These are phyloP conservation scores for Neoscelio sp. DNA, from an alignment of 2,888 invertebrate species.

Conservation along the genomic window DNA sequence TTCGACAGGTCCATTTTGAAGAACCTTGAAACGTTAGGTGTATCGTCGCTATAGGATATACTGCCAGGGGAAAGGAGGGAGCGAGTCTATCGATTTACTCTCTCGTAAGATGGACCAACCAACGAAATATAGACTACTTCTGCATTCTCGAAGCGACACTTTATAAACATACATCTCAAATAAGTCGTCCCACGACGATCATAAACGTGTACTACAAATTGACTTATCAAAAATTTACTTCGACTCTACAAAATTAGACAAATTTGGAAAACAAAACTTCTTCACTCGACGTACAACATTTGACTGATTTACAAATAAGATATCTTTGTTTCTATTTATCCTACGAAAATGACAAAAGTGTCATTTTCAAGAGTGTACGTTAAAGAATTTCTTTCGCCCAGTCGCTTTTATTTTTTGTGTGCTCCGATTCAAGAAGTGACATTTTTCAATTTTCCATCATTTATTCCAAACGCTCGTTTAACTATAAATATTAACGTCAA, in stretches of 20 bases:
- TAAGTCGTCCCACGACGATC: constrained; percentile 21
- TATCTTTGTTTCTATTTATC: too few species aligned
- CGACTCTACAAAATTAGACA: constrained; percentile 28
- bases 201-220: constrained; percentile 37
- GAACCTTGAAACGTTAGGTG: constrained; percentile 45
- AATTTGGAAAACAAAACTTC: constrained; percentile 17
- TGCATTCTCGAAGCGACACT: constrained; percentile 71
- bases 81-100: constrained; percentile 79
- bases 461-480: too few species aligned
- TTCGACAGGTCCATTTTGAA: constrained; percentile 25
- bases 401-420: too few species aligned
- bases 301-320: too few species aligned
- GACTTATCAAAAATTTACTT: too few species aligned
- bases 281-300: neutral
- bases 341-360: too few species aligned
- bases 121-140: constrained; percentile 77
- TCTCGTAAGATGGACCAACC: constrained; percentile 74
- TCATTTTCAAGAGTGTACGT: too few species aligned
- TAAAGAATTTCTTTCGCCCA: too few species aligned
- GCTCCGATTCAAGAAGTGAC: too few species aligned
- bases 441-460: too few species aligned
- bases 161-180: constrained; percentile 35
- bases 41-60: constrained; percentile 16
- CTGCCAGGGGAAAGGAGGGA: constrained; percentile 28
- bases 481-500: too few species aligned